Conservation (phyloP, 2,888 invertebrate genomes). For the Rhagonycha lutea region DNA sequence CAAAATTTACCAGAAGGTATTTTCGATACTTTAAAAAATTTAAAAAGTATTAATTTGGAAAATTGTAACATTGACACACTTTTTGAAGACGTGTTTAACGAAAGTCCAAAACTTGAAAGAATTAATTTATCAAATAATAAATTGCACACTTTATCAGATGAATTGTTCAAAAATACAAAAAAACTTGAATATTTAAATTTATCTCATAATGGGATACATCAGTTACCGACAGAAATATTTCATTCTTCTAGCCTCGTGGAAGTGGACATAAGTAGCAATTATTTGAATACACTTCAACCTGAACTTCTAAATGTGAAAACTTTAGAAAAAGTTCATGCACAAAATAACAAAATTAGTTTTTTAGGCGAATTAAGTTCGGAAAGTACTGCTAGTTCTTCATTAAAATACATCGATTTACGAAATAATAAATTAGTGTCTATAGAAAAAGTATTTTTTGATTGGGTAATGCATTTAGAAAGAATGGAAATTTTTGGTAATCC, state of each 20-base stretch:
- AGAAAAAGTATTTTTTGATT: conserved; percentile 32
- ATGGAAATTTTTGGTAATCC: conserved; percentile 38
- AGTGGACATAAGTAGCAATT: conserved; percentile 37
- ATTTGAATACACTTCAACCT: conserved; percentile 25
- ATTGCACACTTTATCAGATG: conserved; percentile 22
- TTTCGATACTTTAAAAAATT: conserved; percentile 7
- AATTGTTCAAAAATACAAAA: conserved; percentile 26
- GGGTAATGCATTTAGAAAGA: conserved; percentile 29
- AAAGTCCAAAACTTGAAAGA: conserved; percentile 25
- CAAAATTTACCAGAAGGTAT: conserved; percentile 15
- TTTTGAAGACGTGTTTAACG: conserved; percentile 27
- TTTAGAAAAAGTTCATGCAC: conserved; percentile 28
- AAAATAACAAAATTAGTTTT: conserved; percentile 33
- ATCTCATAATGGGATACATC: conserved; percentile 29
- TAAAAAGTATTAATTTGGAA: conserved; percentile 26
- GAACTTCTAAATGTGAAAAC: conserved; percentile 33
- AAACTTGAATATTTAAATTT: conserved; percentile 32
- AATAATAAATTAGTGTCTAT: conserved; percentile 36
- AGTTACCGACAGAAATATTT: conserved; percentile 32
- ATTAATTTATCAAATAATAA: conserved; percentile 35
- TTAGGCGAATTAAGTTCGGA: conserved; percentile 31
- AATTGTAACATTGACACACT: conserved; percentile 22
- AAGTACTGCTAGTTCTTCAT: conserved; percentile 20
- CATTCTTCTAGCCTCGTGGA: conserved; percentile 28
- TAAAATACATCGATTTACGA: conserved; percentile 33